Evolutionary conservation across 53 echinoderm and acorn worm genomes (phyloP).

Genomic region (Antedon mediterranea): DNA sequence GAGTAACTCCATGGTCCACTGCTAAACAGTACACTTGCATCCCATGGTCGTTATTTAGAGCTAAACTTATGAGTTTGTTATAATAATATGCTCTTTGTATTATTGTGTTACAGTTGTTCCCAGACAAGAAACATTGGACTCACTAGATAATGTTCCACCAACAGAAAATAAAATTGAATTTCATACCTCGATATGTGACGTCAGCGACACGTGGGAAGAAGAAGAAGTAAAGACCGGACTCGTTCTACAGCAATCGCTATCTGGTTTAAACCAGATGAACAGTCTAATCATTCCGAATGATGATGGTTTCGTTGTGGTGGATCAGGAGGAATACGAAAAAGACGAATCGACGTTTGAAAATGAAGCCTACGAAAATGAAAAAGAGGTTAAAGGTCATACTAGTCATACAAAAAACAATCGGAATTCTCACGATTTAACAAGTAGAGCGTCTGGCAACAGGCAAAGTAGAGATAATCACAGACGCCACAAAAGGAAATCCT

Average conservation of each 20-base stretch:
- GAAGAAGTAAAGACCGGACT: not conserved
- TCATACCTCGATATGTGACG: not conserved
- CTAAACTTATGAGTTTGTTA: no score
- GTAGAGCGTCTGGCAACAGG: not conserved
- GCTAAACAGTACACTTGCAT: no score
- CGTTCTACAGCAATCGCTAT: not conserved
- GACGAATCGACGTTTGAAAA: not conserved
- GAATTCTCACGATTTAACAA: no score
- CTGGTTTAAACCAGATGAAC: not conserved
- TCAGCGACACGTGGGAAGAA: not conserved
- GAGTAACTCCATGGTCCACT: no score
- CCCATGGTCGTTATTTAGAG: no score
- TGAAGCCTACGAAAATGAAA: not conserved
- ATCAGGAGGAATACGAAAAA: not conserved
- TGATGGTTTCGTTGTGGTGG: not conserved
- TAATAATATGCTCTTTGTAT: no score
- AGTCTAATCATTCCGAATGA: not conserved
- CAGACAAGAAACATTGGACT: constrained; percentile 76
- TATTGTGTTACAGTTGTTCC: constrained; percentile 15
- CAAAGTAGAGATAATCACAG: not conserved
- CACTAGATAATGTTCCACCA: constrained; percentile 56
- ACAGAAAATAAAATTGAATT: constrained; percentile 37
- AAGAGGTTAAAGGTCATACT: not conserved
- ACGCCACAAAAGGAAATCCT: not conserved
- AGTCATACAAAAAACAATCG: not conserved